Base-by-base conservation (phyloP, 2,797 vertebrate species). In the Anguilla megastoma region DNA sequence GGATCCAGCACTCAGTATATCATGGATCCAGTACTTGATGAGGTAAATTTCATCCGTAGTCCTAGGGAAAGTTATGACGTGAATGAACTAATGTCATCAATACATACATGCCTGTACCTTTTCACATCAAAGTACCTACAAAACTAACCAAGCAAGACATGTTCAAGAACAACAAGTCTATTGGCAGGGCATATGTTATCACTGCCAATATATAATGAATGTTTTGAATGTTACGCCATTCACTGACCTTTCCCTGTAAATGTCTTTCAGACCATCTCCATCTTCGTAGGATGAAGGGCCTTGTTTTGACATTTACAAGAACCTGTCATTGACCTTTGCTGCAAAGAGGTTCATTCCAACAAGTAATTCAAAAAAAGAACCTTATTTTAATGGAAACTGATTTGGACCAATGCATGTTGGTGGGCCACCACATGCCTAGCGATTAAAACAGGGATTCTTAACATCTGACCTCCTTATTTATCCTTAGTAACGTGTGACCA, bases 261-360 rank as follows among this genome's bases (percentile, higher is more conserved):
- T 18, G 16, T 33, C 18, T 74, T 86, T 30, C 56, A 21, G 50
- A 21, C 24, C 12, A 58, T 30, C 30, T 33, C 33, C 50, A 54
- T 7, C 41, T 21, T 50, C 10, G 10, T 71, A 74, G 36, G 85
- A 71, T 36, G 52, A 58, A 27, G 84, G 54, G 84, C 18, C 54
- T 18, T 58, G 30, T 54, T 86, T 74, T 71, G 45, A 86, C 85
- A 86, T 86, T 74, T 76, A 76, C 60, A 27, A 86, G 66, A 12
- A 27, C 63, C 85, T 86, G 63, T 10, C 27, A 71, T 74, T 74
- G 63, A 86, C 24, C 45, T 86, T 71, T 86, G 27, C 33, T 7
- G 12, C 24, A 21, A 54, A 76, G 41, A 5, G 41, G 63, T 33
- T 50, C 36, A 69, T 52, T 85, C 24, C 48, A 27, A 16, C 60